Percentiles rank a stretch among this genome's conserved stretches.
These are phyloP conservation scores for Neodiprion fabricii DNA, from an alignment of 1,140 invertebrate genomes.

Conservation along the genomic window DNA sequence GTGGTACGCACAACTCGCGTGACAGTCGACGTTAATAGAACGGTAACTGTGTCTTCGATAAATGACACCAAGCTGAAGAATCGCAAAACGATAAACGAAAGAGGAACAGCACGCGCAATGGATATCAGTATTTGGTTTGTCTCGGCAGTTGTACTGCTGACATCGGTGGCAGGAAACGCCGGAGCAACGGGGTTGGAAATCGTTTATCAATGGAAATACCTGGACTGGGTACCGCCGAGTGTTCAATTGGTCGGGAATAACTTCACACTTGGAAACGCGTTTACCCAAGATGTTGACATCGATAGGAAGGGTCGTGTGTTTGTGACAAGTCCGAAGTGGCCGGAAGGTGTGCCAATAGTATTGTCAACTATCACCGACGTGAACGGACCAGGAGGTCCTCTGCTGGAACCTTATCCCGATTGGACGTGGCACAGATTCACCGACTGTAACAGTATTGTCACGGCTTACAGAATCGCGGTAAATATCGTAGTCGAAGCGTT, in stretches of 20 bases:
- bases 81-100: neutral
- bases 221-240: conserved; percentile 53
- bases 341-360: conserved; percentile 56
- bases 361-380: conserved; percentile 49
- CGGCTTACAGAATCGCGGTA: conserved; percentile 59
- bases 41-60: neutral
- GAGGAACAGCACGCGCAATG: conserved; percentile 3
- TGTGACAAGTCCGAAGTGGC: conserved; percentile 58
- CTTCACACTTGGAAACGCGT: conserved; percentile 52
- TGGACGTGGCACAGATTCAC: conserved; percentile 51
- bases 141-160: conserved; percentile 19
- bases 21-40: neutral
- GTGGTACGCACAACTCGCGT: neutral
- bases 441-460: conserved; percentile 53
- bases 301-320: conserved; percentile 53
- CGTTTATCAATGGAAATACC: conserved; percentile 50
- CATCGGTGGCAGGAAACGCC: conserved; percentile 12
- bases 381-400: conserved; percentile 46
- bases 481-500: conserved; percentile 26
- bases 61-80: neutral
- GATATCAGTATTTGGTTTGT: neutral
- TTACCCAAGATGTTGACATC: conserved; percentile 56
- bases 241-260: conserved; percentile 44
- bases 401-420: conserved; percentile 55
- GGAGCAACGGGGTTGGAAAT: conserved; percentile 37